Percentiles rank a stretch among this genome's conserved stretches.
phyloP scores from a whole-genome alignment of 2,797 vertebrate genomes.

The Rhinogobio ventralis region DNA sequence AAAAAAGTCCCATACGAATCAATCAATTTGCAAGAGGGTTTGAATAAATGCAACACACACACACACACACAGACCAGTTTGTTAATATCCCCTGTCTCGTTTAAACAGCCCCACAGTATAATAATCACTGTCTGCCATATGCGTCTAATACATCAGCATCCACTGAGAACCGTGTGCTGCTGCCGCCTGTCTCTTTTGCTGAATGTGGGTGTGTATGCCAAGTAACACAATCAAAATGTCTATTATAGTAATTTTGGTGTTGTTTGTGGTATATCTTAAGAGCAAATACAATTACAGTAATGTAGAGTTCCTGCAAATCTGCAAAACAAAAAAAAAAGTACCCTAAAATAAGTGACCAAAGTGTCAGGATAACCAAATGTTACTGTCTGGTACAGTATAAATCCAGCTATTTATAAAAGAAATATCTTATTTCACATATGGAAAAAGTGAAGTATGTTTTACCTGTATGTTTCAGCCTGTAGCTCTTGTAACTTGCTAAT shows the following conservation, averaged over 20 bases:
- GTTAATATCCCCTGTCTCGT: slow-evolving; percentile 33
- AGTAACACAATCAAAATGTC: not conserved
- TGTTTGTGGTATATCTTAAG: not conserved
- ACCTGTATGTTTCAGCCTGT: not conserved
- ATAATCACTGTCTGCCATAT: slow-evolving; percentile 31
- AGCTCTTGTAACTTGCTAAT: not conserved
- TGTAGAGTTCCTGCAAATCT: not conserved
- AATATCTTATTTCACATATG: not conserved
- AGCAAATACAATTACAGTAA: not conserved
- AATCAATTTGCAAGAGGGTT: slow-evolving; percentile 67
- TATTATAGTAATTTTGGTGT: not conserved
- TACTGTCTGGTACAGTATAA: not conserved
- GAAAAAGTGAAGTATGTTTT: not conserved
- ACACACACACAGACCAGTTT: not conserved
- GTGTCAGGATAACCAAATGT: not conserved
- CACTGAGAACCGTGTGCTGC: slow-evolving; percentile 8
- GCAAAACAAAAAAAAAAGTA: not conserved
- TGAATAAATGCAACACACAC: slow-evolving; percentile 13
- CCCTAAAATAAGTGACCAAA: not conserved
- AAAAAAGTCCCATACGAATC: slow-evolving; percentile 59
- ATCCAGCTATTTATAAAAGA: too few relatives aligned
- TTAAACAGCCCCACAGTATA: slow-evolving; percentile 41
- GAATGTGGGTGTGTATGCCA: slow-evolving; percentile 18
- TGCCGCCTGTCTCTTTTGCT: not conserved
- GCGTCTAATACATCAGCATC: slow-evolving; percentile 39